Base-by-base conservation (phyloP, 92 coral and sea anemone species). In the Actinostola sp. region DNA sequence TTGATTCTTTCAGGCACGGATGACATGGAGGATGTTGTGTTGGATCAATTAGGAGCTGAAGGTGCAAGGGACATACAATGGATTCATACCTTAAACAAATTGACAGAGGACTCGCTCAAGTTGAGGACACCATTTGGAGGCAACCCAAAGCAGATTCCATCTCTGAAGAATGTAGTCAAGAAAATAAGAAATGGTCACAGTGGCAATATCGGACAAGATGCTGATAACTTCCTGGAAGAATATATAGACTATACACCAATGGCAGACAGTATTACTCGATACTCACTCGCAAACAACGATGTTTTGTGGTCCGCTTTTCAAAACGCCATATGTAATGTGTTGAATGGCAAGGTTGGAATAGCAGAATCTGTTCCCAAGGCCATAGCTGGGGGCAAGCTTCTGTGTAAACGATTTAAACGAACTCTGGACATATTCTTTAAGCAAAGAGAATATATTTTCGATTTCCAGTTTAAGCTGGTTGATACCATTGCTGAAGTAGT, bases 381-480 rank as follows among this genome's bases (percentile, higher is more conserved):
- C 32, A 38, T 77, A 28, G 69, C 76, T 19, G 61, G 61, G 29
- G 83, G 76, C 4, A 41, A 42, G 10, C 59, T 81, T 10, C 28
- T 81, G 1, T 81, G 86, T 27, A 76, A 81, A 30, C 44, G 57
- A 32, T 50, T 74, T 58, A 80, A 80, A 80, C 80, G 86, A 30
- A 80, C 86, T 20, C 33, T 80, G 7, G 86, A 79, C n/a, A 49
- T 71, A 34, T 81, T 73, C 63, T 44, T 53, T 54, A 67, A 74
- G 30, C 76, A 74, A 26, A 66, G 86, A 44, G 82, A 73, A 81
- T 50, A 73, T 53, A 66, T 81, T 61, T 81, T 73, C 39, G 86
- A 81, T 57, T 81, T 81, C 67, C 86, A 74, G 44, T 81, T 81
- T 74, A 68, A 73, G 26, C 67, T 77, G 29, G 83, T 77, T 43